phyloP scores from a whole-genome alignment of 2,797 vertebrate species.

The Coranthus polyacanthus region DNA sequence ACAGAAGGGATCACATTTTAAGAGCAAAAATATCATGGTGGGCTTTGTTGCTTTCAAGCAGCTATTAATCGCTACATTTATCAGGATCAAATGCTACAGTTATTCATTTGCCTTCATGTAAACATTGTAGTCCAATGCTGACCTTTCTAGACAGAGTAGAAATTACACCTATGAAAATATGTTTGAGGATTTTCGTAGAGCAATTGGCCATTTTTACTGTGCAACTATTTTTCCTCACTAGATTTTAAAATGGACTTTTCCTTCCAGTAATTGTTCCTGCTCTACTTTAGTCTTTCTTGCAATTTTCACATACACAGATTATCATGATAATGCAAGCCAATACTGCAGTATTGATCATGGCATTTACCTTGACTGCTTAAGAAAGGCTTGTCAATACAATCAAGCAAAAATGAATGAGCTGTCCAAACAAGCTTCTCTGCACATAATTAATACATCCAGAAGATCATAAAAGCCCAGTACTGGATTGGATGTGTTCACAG shows the following conservation, averaged over 20 bases:
- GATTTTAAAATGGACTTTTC: conserved; percentile 10
- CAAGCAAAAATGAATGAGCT: conserved; percentile 78
- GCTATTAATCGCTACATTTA: conserved; percentile 53
- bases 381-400: conserved; percentile 80
- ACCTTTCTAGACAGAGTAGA: neutral
- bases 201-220: conserved; percentile 2
- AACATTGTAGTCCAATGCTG: conserved; percentile 24
- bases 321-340: conserved; percentile 75
- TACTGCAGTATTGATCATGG: conserved; percentile 76
- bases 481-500: conserved; percentile 27
- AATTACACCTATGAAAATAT: neutral
- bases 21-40: conserved; percentile 50
- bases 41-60: conserved; percentile 37
- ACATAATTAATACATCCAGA: conserved; percentile 76
- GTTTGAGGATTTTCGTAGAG: neutral
- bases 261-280: conserved; percentile 18
- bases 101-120: conserved; percentile 31
- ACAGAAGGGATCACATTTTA: conserved; percentile 57
- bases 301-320: conserved; percentile 73
- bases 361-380: conserved; percentile 77
- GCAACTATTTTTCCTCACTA: neutral
- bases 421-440: conserved; percentile 67
- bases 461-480: conserved; percentile 53
- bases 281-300: conserved; percentile 27
- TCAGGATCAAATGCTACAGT: conserved; percentile 36